phyloP scores from a whole-genome alignment of 2,888 invertebrate genomes.

The Ditula angustiorana region DNA sequence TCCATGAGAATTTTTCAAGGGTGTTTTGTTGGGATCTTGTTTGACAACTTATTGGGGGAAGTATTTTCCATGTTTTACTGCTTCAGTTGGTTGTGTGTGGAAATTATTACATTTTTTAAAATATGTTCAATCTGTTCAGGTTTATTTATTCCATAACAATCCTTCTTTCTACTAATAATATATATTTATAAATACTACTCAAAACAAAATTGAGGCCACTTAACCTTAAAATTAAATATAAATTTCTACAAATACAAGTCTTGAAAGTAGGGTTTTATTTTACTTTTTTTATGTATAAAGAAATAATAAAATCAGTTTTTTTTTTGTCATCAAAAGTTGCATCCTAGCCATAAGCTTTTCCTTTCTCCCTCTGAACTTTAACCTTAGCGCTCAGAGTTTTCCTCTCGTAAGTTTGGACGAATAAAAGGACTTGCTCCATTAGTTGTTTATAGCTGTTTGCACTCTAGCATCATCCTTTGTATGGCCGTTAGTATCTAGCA shows the following conservation, averaged over 20 bases:
- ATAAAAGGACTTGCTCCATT: slow-evolving; percentile 39
- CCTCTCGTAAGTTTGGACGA: slow-evolving; percentile 20
- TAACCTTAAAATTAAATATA: too few relatives aligned
- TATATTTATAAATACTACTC: too few relatives aligned
- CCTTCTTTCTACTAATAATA: too few relatives aligned
- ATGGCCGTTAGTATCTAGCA: slow-evolving; percentile 1
- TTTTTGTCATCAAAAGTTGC: too few relatives aligned
- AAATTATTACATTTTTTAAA: neutral
- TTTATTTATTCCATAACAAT: too few relatives aligned
- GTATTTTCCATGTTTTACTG: neutral
- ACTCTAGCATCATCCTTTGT: slow-evolving; percentile 34
- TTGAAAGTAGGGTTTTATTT: too few relatives aligned
- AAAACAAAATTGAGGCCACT: too few relatives aligned
- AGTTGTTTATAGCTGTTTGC: slow-evolving; percentile 39
- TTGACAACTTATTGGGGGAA: slow-evolving; percentile 17
- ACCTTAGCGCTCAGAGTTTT: slow-evolving; percentile 2
- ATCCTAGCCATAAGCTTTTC: too few relatives aligned
- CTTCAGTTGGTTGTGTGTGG: neutral
- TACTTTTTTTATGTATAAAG: too few relatives aligned
- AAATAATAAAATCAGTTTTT: too few relatives aligned
- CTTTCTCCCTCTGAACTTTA: neutral
- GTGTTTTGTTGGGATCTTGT: slow-evolving; percentile 12
- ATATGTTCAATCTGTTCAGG: too few relatives aligned
- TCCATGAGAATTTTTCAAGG: slow-evolving; percentile 18
- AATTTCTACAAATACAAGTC: too few relatives aligned